A percentile compares a stretch with the other conserved stretches of the same genome.
Evolutionary conservation across 2,888 invertebrate genomes (phyloP).

Genomic region (Oligia strigilis): DNA sequence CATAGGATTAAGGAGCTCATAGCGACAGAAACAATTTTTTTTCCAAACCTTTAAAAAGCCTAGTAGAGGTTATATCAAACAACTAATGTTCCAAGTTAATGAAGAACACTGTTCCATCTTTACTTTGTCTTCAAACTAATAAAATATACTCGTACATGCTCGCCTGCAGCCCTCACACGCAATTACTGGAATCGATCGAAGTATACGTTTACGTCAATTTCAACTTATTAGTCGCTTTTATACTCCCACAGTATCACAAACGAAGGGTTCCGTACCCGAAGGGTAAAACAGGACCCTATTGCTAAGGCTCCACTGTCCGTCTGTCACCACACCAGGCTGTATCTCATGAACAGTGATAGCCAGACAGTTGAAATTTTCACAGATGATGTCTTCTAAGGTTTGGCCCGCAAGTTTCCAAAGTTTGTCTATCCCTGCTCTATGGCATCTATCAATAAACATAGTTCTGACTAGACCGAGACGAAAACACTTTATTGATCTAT

Average conservation of each 20-base stretch:
- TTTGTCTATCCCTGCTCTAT: neutral
- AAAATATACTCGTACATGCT: slow-evolving; percentile 2
- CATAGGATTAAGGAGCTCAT: too few relatives aligned
- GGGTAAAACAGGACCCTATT: too few relatives aligned
- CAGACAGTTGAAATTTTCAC: too few relatives aligned
- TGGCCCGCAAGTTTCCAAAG: neutral
- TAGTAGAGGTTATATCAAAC: neutral
- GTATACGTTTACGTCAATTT: slow-evolving; percentile 18
- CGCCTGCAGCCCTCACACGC: neutral
- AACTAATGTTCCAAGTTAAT: neutral
- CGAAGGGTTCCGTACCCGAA: neutral
- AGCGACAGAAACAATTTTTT: too few relatives aligned
- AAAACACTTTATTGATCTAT: slow-evolving; percentile 20
- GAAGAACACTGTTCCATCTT: neutral
- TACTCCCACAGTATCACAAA: neutral
- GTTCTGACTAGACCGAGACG: slow-evolving; percentile 1
- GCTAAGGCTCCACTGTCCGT: too few relatives aligned
- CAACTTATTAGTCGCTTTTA: neutral
- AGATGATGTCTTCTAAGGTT: too few relatives aligned
- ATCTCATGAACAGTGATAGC: too few relatives aligned
- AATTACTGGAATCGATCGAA: slow-evolving; percentile 10
- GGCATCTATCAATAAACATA: neutral
- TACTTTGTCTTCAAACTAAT: slow-evolving; percentile 2
- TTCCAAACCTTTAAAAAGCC: too few relatives aligned
- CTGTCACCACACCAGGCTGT: too few relatives aligned